Base-by-base conservation (phyloP, 1,140 invertebrate species). In the Aplysia californica region DNA sequence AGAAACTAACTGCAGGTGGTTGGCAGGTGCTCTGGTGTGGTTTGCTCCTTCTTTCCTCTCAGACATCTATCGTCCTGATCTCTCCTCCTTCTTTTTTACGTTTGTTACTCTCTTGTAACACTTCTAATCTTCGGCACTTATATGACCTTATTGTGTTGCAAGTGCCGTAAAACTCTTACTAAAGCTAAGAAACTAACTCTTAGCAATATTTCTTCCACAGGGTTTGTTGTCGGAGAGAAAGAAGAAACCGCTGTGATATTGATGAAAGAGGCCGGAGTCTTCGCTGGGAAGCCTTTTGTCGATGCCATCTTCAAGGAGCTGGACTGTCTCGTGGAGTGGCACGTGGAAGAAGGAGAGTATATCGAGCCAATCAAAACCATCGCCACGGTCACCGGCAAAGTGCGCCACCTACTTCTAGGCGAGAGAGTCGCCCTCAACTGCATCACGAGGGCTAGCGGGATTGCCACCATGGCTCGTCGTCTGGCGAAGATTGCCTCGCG, bases 281-380 rank as follows among this genome's bases (percentile, higher is more conserved):
- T 91, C 10, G 91, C 91, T 20, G 91, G 91, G 0, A 71, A 82
- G 36, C 91, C 91, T 1, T 91, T 91, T 80, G 85, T 89, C 58
- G 84, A 91, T 73, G 89, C 90, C 2, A 69, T 91, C 4, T 90
- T 90, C 74, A 82, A 86, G 69, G 87, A 90, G 80, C 75, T 91
- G 5, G 87, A 89, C 55, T 89, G 90, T 75, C 50, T 29, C 26
- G 84, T 90, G 2, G 72, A 84, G 15, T 91, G 90, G 90, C 31
- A 77, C 64, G 68, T 76, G 20, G 39, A 82, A 50, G 90, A 91
- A 77, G 89, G 90, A 10, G 71, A 79, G 0, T 80, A 76, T 26
- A 29, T 89, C 38, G 79, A 81, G 58, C 84, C 83, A 10, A 72
- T 85, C 3, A 82, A 78, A 59, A 79, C 73, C 55, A 82, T 91